Base-by-base conservation (phyloP, 2,888 invertebrate species). In the Nomada ferruginata region DNA sequence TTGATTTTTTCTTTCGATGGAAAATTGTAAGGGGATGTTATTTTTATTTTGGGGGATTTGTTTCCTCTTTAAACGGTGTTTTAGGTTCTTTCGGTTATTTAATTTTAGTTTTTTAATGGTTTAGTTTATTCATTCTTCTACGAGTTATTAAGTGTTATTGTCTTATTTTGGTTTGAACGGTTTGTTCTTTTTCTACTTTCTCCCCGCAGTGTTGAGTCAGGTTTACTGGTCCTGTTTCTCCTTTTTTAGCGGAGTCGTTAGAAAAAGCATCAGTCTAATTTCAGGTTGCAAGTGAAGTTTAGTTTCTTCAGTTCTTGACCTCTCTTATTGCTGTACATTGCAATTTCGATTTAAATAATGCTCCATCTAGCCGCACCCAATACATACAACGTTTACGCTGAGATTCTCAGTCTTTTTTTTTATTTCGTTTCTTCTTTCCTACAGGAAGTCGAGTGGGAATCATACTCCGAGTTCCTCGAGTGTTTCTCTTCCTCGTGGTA, bases 141-240 rank as follows among this genome's bases (percentile, higher is more conserved):
- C 26, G 2, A n/a, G 18, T 18, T 2, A 2, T 0, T 11, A 18
- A 13, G n/a, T 7, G 47, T 50, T 65, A 47, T 52, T 26, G 26
- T 26, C 26, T 50, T 1, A 20, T 20, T 42, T 68, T 36, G 55
- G 36, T 15, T 10, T 3, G 2, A 20, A 15, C 15, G 23, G 20
- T n/a, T 68, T 44, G 15, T 36, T 68, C 68, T 15, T 68, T 68
- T 68, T 68, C 55, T 68, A 68, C 68, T 68, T 68, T 68, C 68
- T 42, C 68, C 68, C 23, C 55, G 20, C 55, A 42, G 23, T 23
- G 11, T 20, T 18, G 23, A 13, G 15, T 15, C 20, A 20, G 20
- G 20, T 55, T 23, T 10, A 20, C 42, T 23, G 18, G 15, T 20
- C 13, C 13, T 20, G 15, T 66, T 53, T 36, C 52, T 66, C 52